Percentiles rank a stretch among this genome's conserved stretches.
phyloP scores from a whole-genome alignment of 2,888 invertebrate genomes.

The Chymomyza procnemis region DNA sequence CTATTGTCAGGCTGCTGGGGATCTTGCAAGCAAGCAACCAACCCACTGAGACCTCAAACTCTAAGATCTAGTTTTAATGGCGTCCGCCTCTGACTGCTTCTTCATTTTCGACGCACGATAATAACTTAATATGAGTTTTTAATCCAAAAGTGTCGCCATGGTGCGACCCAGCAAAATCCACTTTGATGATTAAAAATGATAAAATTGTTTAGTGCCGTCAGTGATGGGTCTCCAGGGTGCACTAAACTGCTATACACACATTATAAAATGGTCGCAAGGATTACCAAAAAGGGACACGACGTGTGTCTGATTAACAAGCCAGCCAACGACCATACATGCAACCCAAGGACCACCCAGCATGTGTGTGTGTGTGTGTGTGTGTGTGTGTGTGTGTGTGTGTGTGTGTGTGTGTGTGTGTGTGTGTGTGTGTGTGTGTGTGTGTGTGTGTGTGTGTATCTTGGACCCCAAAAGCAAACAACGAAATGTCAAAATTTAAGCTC shows the following conservation, averaged over 20 bases:
- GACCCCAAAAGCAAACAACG: slow-evolving; percentile 57
- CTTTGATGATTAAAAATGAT: slow-evolving; percentile 77
- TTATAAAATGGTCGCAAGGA: slow-evolving; percentile 78
- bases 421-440: slow-evolving; percentile 8
- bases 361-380: slow-evolving; percentile 7
- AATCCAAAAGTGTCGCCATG: slow-evolving; percentile 65
- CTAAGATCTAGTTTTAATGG: neutral
- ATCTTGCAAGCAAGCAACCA: no score
- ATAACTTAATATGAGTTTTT: slow-evolving; percentile 76
- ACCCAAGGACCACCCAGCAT: neutral
- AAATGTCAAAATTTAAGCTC: slow-evolving; percentile 72
- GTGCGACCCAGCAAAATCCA: slow-evolving; percentile 47
- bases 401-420: neutral
- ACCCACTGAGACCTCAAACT: neutral
- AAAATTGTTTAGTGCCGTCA: slow-evolving; percentile 75
- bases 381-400: slow-evolving; percentile 17
- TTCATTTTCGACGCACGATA: slow-evolving; percentile 51
- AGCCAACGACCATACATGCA: slow-evolving; percentile 13
- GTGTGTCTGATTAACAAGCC: slow-evolving; percentile 56
- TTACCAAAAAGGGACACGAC: slow-evolving; percentile 52
- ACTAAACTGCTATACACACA: slow-evolving; percentile 78
- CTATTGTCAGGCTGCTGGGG: neutral
- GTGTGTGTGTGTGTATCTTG: slow-evolving; percentile 9
- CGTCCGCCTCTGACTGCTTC: neutral
- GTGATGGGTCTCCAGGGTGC: slow-evolving; percentile 75